A percentile compares a stretch with the other conserved stretches of the same genome.
These are phyloP conservation scores for Elanus axillaris DNA, from an alignment of 2,113 vertebrate species.

Conservation along the genomic window DNA sequence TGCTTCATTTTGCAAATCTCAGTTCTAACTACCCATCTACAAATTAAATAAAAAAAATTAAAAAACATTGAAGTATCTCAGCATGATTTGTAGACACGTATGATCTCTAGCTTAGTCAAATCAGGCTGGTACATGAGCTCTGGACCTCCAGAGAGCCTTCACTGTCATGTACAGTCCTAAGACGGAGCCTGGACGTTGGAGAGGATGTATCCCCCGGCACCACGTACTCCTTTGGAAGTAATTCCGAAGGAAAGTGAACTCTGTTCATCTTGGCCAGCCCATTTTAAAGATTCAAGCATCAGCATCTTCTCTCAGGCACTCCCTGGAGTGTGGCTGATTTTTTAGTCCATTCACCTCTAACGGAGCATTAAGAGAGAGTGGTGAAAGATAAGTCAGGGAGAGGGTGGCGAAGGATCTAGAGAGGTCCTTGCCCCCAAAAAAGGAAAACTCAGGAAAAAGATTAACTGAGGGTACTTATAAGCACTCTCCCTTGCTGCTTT, in stretches of 20 bases:
- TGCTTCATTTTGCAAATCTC: neutral
- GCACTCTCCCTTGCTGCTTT: neutral
- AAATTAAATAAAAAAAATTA: neutral
- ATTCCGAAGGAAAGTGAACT: neutral
- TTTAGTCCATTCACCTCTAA: neutral
- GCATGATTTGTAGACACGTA: neutral
- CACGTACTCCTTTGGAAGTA: neutral
- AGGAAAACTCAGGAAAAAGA: neutral
- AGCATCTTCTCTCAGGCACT: neutral
- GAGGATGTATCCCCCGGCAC: neutral
- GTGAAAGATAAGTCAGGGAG: neutral
- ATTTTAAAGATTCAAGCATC: neutral
- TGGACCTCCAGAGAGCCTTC: neutral
- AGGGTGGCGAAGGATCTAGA: neutral
- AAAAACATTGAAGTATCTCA: neutral
- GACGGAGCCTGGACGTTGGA: accelerated
- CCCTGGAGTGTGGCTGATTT: neutral
- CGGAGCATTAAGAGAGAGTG: neutral
- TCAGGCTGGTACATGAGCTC: neutral
- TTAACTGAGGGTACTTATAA: neutral
- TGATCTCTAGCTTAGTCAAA: neutral
- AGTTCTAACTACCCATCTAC: neutral
- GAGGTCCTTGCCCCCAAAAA: neutral
- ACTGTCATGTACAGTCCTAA: neutral
- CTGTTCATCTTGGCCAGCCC: neutral